phyloP scores from a whole-genome alignment of 2,888 invertebrate species.

The Operophtera brumata region DNA sequence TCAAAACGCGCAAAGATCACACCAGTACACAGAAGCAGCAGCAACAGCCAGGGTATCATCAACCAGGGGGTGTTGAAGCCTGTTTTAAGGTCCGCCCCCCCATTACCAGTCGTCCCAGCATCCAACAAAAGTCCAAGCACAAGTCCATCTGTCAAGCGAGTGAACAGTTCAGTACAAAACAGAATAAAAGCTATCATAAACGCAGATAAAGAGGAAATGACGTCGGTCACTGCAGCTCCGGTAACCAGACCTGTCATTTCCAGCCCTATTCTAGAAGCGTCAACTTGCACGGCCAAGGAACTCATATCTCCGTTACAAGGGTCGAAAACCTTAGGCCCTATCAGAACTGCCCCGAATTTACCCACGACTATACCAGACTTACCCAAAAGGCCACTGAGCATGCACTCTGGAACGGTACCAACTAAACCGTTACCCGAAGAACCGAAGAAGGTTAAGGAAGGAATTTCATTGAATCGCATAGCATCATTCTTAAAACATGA shows the following conservation, averaged over 20 bases:
- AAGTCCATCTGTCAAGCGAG: conserved; percentile 65
- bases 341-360: conserved; percentile 81
- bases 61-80: conserved; percentile 64
- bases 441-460: conserved; percentile 79
- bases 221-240: conserved; percentile 76
- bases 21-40: conserved; percentile 69
- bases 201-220: conserved; percentile 67
- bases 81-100: conserved; percentile 82
- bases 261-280: conserved; percentile 89
- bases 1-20: conserved; percentile 79
- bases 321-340: conserved; percentile 81
- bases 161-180: conserved; percentile 66
- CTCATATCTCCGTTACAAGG: conserved; percentile 83
- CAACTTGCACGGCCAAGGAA: conserved; percentile 89
- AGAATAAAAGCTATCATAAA: conserved; percentile 71
- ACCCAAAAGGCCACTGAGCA: conserved; percentile 76
- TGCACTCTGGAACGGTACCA: conserved; percentile 61
- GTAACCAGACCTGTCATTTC: conserved; percentile 89
- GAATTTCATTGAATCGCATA: conserved; percentile 85
- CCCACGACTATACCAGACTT: conserved; percentile 63
- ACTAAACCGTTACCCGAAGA: conserved; percentile 75
- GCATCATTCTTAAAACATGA: conserved; percentile 87
- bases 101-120: conserved; percentile 81
- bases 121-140: conserved; percentile 60
- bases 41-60: conserved; percentile 61